Base-by-base conservation (phyloP, 2,888 invertebrate genomes). In the Leptinotarsa haldemani region DNA sequence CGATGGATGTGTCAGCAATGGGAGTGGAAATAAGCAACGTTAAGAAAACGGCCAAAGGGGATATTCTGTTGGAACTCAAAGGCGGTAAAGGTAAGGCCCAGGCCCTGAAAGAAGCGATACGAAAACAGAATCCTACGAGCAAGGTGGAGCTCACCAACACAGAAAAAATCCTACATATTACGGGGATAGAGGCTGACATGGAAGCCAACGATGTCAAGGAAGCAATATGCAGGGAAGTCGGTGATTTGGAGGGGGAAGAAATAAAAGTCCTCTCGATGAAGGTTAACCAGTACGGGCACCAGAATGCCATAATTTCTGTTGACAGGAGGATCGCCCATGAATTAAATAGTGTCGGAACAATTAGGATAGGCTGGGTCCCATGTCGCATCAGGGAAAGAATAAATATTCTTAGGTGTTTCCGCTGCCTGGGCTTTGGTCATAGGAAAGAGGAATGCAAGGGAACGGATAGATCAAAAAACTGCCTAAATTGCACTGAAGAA, bases 401-500 rank as follows among this genome's bases (percentile, higher is more conserved):
- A 13, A 65, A 46, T 0, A 46, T 65, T 9, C 2, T 40, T 0
- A 65, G 47, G 47, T 65, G 65, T 4, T 18, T 1, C 9, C 25
- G 47, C 1, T 65, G 61, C 18, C n/a, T 20, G 20, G 61, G 50
- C 18, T 18, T 20, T 15, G 46, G 65, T 12, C 65, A 66, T 15
- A 52, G 20, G 50, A 52, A 1, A 25, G 52, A 48, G 7, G 16
- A 13, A n/a, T 66, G 66, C 9, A 22, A 3, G 1, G 52, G 52
- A 1, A 3, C 18, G 20, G 66, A 66, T 9, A 46, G n/a, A 1
- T 40, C 22, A 4, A n/a, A 12, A 22, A 3, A 4, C 22, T 66
- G 66, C 66, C n/a, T 16, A 3, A 66, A 66, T 13, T 66, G 66
- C 25, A 48, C 47, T 9, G 25, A 52, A 25, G 52, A n/a, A 2